phyloP scores from a whole-genome alignment of 2,113 vertebrate genomes.

The Colius striatus region DNA sequence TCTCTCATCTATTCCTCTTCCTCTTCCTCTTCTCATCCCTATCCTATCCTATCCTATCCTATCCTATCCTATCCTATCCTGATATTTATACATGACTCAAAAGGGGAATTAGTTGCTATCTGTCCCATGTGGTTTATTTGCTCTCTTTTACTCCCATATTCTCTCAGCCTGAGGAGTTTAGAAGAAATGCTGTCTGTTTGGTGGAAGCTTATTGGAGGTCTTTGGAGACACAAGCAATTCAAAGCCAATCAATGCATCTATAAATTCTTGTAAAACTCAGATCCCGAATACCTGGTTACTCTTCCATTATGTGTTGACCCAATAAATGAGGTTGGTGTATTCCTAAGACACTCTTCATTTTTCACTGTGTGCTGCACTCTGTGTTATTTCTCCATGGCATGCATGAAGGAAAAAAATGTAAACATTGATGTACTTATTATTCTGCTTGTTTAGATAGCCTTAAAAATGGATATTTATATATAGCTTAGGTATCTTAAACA shows the following conservation, averaged over 20 bases:
- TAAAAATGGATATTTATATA: constrained; percentile 24
- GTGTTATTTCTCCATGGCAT: constrained; percentile 18
- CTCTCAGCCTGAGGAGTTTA: neutral
- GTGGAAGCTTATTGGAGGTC: neutral
- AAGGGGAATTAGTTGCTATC: neutral
- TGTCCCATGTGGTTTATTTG: neutral
- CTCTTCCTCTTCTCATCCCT: neutral
- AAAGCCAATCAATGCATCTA: constrained; percentile 39
- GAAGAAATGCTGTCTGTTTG: neutral
- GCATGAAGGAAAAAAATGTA: constrained; percentile 15
- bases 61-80: neutral
- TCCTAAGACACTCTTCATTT: constrained; percentile 30
- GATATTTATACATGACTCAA: neutral
- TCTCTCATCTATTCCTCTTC: neutral
- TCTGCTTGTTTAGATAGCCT: constrained; percentile 27
- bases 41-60: neutral
- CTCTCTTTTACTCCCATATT: neutral
- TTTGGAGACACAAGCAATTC: constrained; percentile 37
- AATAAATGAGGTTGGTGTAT: constrained; percentile 17
- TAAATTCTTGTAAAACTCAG: constrained; percentile 51
- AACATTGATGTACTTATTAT: constrained; percentile 42
- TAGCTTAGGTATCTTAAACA: neutral
- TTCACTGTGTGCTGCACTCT: neutral
- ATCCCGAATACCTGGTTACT: constrained; percentile 16
- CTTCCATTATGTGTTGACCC: constrained; percentile 20